phyloP scores from a whole-genome alignment of 2,113 vertebrate species.

The Odontophorus gujanensis region DNA sequence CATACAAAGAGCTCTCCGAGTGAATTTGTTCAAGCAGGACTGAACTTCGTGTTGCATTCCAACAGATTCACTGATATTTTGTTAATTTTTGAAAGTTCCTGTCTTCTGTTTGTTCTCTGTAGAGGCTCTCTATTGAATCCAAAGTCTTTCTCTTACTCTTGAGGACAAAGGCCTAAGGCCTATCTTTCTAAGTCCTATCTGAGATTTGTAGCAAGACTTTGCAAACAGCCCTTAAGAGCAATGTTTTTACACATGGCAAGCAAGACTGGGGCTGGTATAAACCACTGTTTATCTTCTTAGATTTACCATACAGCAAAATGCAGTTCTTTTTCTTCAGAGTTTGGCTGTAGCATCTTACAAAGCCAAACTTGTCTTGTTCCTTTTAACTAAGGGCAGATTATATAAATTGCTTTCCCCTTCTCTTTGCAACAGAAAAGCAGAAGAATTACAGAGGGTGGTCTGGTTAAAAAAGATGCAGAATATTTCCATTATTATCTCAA shows the following conservation, averaged over 20 bases:
- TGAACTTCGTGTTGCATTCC: neutral
- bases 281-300: neutral
- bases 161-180: neutral
- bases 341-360: neutral
- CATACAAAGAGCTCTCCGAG: neutral
- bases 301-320: neutral
- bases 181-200: neutral
- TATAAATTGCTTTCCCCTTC: neutral
- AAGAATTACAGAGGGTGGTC: neutral
- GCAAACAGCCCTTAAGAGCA: neutral
- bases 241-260: neutral
- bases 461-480: neutral
- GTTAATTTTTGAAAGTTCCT: neutral
- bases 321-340: accelerated
- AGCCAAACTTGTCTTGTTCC: neutral
- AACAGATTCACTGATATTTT: neutral
- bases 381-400: neutral
- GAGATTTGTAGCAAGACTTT: neutral
- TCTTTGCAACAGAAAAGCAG: neutral
- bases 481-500: neutral
- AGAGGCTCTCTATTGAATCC: neutral
- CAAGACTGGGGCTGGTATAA: neutral
- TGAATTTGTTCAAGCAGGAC: neutral
- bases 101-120: neutral
- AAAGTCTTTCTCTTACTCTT: neutral